Conservation (phyloP, 2,113 vertebrate species). For the Otis tarda region DNA sequence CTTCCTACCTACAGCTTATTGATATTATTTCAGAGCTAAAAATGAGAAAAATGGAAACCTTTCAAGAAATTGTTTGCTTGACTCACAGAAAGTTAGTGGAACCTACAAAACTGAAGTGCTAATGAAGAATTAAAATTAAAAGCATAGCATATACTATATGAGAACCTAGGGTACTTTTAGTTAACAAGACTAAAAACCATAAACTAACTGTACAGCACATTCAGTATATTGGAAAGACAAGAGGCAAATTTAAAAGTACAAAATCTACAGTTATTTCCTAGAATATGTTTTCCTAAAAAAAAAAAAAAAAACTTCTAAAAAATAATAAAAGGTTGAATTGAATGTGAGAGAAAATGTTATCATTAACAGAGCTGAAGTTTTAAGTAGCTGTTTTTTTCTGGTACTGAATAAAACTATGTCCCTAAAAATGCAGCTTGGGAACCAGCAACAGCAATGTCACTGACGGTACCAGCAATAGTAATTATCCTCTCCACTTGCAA, state of each 20-base stretch:
- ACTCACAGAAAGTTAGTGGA: neutral
- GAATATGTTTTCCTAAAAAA: neutral
- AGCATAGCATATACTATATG: neutral
- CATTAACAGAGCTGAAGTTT: neutral
- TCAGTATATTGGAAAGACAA: neutral
- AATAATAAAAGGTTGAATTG: neutral
- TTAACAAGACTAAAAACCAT: neutral
- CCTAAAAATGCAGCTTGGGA: conserved; percentile 9
- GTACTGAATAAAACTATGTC: neutral
- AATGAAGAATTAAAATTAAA: neutral
- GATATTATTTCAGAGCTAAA: neutral
- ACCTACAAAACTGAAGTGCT: neutral
- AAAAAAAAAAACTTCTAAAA: neutral
- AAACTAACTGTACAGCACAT: neutral
- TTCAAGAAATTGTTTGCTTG: neutral
- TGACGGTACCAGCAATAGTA: neutral
- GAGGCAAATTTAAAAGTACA: neutral
- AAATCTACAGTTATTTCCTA: neutral
- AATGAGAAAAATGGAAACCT: neutral
- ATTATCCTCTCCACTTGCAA: neutral
- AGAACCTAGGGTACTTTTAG: neutral
- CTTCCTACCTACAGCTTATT: neutral
- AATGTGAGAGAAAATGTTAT: neutral
- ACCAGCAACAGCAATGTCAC: neutral
- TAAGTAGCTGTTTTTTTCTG: neutral